Evolutionary conservation across 2,797 vertebrate species (phyloP).

Genomic region (Acipenser ruthenus): DNA sequence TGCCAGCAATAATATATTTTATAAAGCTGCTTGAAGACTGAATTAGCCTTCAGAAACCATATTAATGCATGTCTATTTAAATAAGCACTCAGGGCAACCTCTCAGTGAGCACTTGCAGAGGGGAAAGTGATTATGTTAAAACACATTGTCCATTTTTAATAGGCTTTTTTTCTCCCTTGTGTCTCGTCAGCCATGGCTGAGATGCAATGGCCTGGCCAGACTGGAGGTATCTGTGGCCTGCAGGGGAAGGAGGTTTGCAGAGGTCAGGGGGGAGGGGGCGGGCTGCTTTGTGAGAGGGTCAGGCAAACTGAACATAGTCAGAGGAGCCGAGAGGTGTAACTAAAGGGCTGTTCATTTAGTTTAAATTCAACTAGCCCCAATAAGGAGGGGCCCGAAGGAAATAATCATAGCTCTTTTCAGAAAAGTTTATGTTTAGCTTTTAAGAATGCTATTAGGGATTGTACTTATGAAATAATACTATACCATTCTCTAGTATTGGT

Average conservation of each 20-base stretch:
- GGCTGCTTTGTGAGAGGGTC: neutral
- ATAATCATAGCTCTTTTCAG: too few species aligned
- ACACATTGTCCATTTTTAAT: constrained; percentile 40
- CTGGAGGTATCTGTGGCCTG: constrained; percentile 35
- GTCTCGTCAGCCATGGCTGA: constrained; percentile 30
- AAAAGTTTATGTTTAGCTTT: too few species aligned
- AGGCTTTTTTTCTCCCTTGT: constrained; percentile 32
- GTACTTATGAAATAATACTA: too few species aligned
- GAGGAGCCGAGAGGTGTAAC: constrained; percentile 11
- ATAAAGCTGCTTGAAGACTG: neutral
- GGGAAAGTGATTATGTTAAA: constrained; percentile 40
- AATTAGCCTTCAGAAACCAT: constrained; percentile 17
- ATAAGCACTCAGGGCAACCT: constrained; percentile 43
- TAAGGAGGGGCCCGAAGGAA: constrained; percentile 22
- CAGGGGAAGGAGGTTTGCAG: constrained; percentile 30
- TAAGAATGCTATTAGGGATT: too few species aligned
- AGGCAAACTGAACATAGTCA: neutral
- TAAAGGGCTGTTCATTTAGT: constrained; percentile 29
- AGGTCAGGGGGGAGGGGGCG: constrained; percentile 33
- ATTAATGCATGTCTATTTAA: constrained; percentile 42
- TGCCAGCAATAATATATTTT: neutral
- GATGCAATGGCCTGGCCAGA: constrained; percentile 14
- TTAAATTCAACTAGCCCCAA: constrained; percentile 39
- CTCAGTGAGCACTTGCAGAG: constrained; percentile 25
- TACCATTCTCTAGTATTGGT: too few species aligned